These are phyloP conservation scores for Origma solitaria DNA, from an alignment of 2,113 vertebrate genomes.

Conservation along the genomic window DNA sequence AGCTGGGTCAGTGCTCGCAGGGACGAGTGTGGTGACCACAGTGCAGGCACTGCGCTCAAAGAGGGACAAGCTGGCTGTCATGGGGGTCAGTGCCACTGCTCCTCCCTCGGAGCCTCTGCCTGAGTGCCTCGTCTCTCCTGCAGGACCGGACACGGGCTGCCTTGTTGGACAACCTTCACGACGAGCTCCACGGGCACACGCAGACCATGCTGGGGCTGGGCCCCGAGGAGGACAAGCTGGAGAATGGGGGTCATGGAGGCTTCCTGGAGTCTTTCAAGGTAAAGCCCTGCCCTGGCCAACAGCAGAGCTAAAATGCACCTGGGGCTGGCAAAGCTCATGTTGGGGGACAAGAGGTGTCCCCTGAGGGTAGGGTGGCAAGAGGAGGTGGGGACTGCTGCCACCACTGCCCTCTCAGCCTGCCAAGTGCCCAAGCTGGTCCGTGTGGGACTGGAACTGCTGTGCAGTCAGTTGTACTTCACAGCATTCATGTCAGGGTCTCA, in stretches of 20 bases:
- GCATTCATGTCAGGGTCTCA: accelerated
- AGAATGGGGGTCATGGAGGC: conserved; percentile 90
- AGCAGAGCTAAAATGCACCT: neutral
- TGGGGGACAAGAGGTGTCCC: neutral
- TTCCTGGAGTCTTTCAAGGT: conserved; percentile 97
- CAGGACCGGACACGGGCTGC: conserved; percentile 90
- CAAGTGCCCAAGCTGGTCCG: neutral
- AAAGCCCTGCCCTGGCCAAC: neutral
- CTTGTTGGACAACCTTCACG: conserved; percentile 86
- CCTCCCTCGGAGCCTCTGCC: neutral
- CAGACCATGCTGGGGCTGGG: conserved; percentile 89
- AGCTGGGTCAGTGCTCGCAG: accelerated
- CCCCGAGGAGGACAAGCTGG: conserved; percentile 85
- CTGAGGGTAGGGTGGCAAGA: accelerated
- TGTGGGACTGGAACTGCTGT: accelerated
- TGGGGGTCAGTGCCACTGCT: accelerated
- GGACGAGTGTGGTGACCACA: accelerated
- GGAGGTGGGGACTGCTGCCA: neutral
- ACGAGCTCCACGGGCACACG: conserved; percentile 85
- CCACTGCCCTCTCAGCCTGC: neutral
- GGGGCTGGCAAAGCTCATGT: accelerated
- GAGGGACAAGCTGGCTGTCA: accelerated
- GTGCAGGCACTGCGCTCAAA: accelerated
- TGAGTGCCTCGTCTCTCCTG: neutral
- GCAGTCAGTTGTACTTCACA: accelerated